Conservation (phyloP, 1,140 invertebrate genomes). For the Brachionus koreanus region DNA sequence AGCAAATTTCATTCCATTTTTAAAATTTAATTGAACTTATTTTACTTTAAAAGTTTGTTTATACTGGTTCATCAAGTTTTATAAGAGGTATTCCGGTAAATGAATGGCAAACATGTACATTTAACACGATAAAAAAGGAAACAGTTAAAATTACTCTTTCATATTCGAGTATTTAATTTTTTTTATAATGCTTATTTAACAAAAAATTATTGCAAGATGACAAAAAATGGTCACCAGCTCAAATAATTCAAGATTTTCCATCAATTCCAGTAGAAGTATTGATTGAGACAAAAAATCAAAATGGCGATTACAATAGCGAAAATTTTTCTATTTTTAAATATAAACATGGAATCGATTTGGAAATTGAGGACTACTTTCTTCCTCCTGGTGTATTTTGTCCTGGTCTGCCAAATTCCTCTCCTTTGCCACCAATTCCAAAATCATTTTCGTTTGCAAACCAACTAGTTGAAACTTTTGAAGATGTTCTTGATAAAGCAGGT, state of each 20-base stretch:
- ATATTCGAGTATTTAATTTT: conserved; percentile 6
- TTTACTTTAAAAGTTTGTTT: conserved; percentile 13
- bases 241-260: not conserved
- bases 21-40: not conserved
- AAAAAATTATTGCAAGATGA: not conserved
- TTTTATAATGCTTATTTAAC: not conserved
- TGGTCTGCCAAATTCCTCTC: not conserved
- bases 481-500: not conserved
- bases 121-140: not conserved
- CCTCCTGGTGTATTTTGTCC: conserved; percentile 21
- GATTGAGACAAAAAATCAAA: not conserved
- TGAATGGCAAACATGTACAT: conserved; percentile 39
- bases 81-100: conserved; percentile 32
- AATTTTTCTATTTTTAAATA: not conserved
- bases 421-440: not conserved
- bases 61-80: not conserved
- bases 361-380: conserved; percentile 27
- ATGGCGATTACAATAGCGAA: not conserved
- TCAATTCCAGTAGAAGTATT: not conserved
- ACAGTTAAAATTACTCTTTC: conserved; percentile 19
- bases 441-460: conserved; percentile 26
- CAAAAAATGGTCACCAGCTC: conserved; percentile 14
- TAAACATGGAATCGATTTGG: not conserved
- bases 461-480: not conserved
- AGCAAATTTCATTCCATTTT: not conserved